Conservation (phyloP, 2,888 invertebrate genomes). For the Yponomeuta cagnagella region DNA sequence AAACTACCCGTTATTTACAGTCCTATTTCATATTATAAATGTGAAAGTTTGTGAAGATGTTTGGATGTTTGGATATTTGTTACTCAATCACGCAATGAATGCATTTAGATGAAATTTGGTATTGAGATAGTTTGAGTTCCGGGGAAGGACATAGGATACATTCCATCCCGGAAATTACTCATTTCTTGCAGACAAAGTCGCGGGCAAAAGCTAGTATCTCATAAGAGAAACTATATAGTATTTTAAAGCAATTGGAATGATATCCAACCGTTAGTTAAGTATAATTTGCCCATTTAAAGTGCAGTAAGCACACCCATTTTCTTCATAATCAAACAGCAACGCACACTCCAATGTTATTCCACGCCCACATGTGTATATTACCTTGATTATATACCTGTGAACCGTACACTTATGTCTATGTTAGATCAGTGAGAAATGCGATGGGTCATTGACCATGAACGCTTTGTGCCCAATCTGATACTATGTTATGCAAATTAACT, state of each 20-base stretch:
- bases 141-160: no score
- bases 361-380: constrained; percentile 18
- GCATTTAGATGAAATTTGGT: no score
- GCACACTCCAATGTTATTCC: constrained; percentile 20
- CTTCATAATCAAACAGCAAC: background rate
- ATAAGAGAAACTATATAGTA: background rate
- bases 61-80: no score
- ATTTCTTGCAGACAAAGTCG: no score
- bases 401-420: constrained; percentile 11
- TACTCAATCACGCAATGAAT: no score
- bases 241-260: background rate
- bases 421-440: constrained; percentile 14
- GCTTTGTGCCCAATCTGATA: constrained; percentile 10
- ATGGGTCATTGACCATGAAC: constrained; percentile 22
- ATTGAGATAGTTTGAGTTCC: no score
- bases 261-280: background rate
- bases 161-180: no score
- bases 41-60: no score
- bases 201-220: no score
- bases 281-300: background rate
- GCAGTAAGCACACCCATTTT: background rate
- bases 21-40: no score
- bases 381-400: background rate
- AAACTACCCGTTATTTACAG: no score
- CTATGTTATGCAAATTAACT: background rate